Evolutionary conservation across 2,888 invertebrate genomes (phyloP), one percentile per base, ranked within the genome.

Genomic region (Resseliella maxima): DNA sequence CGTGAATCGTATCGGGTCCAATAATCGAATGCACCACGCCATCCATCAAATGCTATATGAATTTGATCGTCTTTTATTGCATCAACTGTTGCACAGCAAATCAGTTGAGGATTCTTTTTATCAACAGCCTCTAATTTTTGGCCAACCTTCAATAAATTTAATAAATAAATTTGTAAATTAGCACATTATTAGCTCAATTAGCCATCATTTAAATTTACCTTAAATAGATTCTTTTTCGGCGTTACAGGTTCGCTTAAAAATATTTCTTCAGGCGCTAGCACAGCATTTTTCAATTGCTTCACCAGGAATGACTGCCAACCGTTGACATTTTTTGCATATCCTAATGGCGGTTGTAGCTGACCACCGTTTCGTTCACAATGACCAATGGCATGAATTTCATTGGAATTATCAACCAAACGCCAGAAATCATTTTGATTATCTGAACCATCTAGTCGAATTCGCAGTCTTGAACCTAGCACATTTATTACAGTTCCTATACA

Each of bases 351-450:
- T 90, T 98, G 98, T 86, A 99, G 92, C 95, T 98, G 97, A 46
- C 97, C 98, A 87, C 96, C 97, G 89, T 95, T 94, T 90, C 96
- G 96, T 90, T 98, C 98, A 92, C 98, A 98, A 90, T 97, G 94
- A 6, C 98, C 99, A 89, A 99, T 96, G 1, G 97, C 95, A 91
- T 98, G 97, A 87, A 99, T 97, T 90, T 98, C 98, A 88, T 95
- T 95, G 31, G 98, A 97, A 72, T 72, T 72, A 92, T 99, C 99
- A 0, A 98, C 98, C 87, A 99, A 92, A 86, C 98, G 93, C 98
- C 98, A 99, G 90, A 99, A 98, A 85, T 99, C 99, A 92, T 99
- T 99, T 90, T 98, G 98, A 89, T 98, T 97, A 91, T 99, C 99
- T 90, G 98, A 97, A 46, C 99, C 99, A 92, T 99, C 98, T 36